Evolutionary conservation across 2,113 vertebrate species (phyloP), one percentile per base, ranked within the genome.

Genomic region (Laterallus jamaicensis): DNA sequence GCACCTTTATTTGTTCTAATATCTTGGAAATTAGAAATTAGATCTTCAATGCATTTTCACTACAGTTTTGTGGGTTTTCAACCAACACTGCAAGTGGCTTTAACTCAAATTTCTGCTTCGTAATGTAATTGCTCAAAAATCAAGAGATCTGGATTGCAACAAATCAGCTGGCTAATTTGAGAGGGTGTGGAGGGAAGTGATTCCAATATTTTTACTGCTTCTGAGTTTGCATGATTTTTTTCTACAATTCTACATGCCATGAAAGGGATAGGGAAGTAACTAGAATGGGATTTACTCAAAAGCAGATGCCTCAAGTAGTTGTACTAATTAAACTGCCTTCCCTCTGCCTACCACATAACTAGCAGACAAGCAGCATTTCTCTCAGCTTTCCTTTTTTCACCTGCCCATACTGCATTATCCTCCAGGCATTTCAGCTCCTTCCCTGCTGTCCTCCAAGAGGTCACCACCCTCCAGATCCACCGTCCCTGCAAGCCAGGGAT

Each of bases 141-240:
- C 19, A 59, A 64, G 49, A 82, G 15, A 79, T n/a, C 44, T 55
- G 12, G 12, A 83, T 17, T 70, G 52, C 73, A 82, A 56, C 39
- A 80, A 95, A 66, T 37, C 31, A 80, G 11, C 24, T 12, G 37
- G 11, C 25, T 82, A 64, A 69, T 22, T 29, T 31, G 24, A 18
- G 31, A 47, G 21, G 13, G 6, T 49, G 5, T 28, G 6, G 12
- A 9, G 12, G 4, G 6, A n/a, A 16, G 35, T 2, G 1, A 74
- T 37, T 62, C 49, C 42, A 63, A 40, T 42, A 39, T n/a, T 74
- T 71, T 55, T n/a, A 55, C 24, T 52, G 7, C 42, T 70, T 66
- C 25, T 58, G 37, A 69, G 12, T 60, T 79, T 24, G 39, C 28
- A 22, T 6, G 42, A 62, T 81, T 91, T 79, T 20, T 18, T 52